Percentiles rank a stretch among this genome's conserved stretches.
Evolutionary conservation across 2,888 invertebrate species (phyloP).

Genomic region (Siphlonurus alternatus): DNA sequence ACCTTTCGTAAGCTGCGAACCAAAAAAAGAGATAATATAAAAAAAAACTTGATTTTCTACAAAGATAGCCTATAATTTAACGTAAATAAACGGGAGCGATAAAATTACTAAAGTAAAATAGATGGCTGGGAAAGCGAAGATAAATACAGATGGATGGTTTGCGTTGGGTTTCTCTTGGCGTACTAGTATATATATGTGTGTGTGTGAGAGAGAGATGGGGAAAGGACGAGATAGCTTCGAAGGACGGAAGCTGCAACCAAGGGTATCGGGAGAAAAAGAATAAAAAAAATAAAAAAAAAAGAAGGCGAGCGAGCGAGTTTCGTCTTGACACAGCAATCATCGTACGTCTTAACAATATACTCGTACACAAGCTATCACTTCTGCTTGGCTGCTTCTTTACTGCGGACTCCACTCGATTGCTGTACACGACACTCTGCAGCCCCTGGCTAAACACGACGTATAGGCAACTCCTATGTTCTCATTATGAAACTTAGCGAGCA

Average conservation of each 20-base stretch:
- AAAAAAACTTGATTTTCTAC: not conserved
- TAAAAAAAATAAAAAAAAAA: not conserved
- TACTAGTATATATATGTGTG: not conserved
- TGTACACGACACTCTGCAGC: too few species aligned
- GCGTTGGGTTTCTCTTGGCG: not conserved
- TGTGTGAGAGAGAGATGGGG: not conserved
- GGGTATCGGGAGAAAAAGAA: not conserved
- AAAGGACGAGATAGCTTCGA: not conserved
- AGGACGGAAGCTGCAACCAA: not conserved
- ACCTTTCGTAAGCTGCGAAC: too few species aligned
- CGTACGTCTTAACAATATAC: not conserved
- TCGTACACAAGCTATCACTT: not conserved
- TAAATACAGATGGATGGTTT: not conserved
- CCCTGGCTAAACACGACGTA: too few species aligned
- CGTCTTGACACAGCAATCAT: not conserved
- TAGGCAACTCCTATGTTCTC: too few species aligned
- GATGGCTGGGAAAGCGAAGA: not conserved
- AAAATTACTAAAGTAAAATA: not conserved
- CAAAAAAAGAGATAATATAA: too few species aligned
- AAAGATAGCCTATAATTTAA: not conserved
- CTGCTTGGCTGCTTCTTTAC: not conserved
- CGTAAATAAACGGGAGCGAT: not conserved
- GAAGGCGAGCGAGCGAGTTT: not conserved
- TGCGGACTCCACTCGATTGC: not conserved
- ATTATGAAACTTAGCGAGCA: too few species aligned